A percentile compares a stretch with the other conserved stretches of the same genome.
phyloP scores from a whole-genome alignment of 2,888 invertebrate genomes.

The Pinctada fucata region DNA sequence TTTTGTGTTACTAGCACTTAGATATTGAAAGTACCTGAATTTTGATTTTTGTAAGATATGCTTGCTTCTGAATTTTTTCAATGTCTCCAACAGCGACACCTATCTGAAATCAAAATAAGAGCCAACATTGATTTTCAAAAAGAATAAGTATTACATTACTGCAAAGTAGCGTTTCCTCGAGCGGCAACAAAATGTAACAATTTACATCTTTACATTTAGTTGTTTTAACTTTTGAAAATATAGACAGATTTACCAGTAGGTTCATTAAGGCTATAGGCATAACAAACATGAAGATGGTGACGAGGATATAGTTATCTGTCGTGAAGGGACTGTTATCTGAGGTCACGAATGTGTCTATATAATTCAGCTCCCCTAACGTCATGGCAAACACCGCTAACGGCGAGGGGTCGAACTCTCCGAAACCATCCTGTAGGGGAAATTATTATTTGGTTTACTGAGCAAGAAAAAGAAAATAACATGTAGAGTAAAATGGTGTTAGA shows the following conservation, averaged over 20 bases:
- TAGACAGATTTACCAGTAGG: constrained; percentile 58
- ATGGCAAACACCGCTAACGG: constrained; percentile 66
- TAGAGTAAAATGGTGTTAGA: neutral
- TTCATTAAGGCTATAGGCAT: constrained; percentile 73
- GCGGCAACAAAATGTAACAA: no score
- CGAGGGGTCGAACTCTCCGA: constrained; percentile 45
- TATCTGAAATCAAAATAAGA: constrained; percentile 51
- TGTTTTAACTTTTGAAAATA: no score
- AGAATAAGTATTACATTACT: no score
- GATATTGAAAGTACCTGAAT: constrained; percentile 57
- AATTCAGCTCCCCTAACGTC: constrained; percentile 72
- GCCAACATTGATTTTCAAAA: no score
- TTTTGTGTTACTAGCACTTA: neutral
- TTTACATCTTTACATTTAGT: no score
- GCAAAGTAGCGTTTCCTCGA: no score
- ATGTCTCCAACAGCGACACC: constrained; percentile 74
- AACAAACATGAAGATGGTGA: constrained; percentile 65
- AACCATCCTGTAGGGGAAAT: constrained; percentile 46
- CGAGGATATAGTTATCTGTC: constrained; percentile 60
- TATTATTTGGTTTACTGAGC: neutral
- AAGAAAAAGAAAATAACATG: neutral
- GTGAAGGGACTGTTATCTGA: constrained; percentile 55
- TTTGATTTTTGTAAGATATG: constrained; percentile 67
- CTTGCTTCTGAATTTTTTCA: constrained; percentile 68
- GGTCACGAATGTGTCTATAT: constrained; percentile 57